Base-by-base conservation (phyloP, 2,888 invertebrate species). In the Eilema depressum region DNA sequence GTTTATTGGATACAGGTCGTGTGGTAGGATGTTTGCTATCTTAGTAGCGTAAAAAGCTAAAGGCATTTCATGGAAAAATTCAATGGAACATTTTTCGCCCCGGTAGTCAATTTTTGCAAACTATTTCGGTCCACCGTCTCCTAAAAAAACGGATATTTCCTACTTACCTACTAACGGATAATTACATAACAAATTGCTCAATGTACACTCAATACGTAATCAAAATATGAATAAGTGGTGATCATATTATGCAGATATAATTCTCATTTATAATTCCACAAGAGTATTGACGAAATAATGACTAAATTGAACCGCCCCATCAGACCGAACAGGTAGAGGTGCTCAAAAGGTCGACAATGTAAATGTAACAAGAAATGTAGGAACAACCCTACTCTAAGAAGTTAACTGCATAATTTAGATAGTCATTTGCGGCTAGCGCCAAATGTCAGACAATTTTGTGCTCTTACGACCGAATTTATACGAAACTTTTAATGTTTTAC, bases 331-430 rank as follows among this genome's bases (percentile, higher is more conserved):
- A 70, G 62, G 74, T 68, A 74, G 26, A 79, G 61, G 64, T 71
- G 56, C 63, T 61, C 56, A 73, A 85, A 83, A 84, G 85, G 81
- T 85, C 83, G 73, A 41, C 68, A 69, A 10, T 73, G 33, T 71
- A 71, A 64, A 74, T 62, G 70, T 75, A 78, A 73, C 69, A 66
- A 73, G 70, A 63, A 72, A 66, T 75, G 66, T 41, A 71, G 60
- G 76, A 62, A 76, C 57, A 75, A 68, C 75, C 59, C 71, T 68
- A 76, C 83, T 83, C 75, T 84, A 79, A 82, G 85, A 84, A 89
- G 86, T 88, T 90, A 92, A 92, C 89, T 90, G 88, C 90, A 91
- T 92, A 92, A 93, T 92, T 91, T 90, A 89, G 88, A 87, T 89
- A 89, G 86, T 90, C 86, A 88, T 92, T 92, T 91, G 88, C 81